phyloP scores from a whole-genome alignment of 2,888 invertebrate genomes.

The Glaucopsyche alexis region DNA sequence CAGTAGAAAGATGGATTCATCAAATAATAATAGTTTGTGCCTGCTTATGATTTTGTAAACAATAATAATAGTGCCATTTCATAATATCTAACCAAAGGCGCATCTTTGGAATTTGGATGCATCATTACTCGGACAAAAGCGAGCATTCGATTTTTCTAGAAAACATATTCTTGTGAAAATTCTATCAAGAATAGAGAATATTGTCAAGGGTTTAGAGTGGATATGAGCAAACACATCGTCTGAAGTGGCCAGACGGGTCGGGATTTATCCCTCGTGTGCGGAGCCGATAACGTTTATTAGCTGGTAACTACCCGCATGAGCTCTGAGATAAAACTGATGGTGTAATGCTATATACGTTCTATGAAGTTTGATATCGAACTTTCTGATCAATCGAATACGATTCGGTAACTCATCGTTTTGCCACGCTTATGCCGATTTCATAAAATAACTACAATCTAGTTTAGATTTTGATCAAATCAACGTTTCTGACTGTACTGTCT shows the following conservation, averaged over 20 bases:
- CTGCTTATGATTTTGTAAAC: too few relatives aligned
- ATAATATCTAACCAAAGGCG: too few relatives aligned
- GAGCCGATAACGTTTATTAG: neutral
- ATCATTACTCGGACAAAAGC: too few relatives aligned
- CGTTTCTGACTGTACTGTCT: too few relatives aligned
- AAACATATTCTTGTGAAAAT: neutral
- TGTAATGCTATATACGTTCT: neutral
- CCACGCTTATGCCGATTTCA: too few relatives aligned
- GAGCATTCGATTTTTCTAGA: neutral
- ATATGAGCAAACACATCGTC: neutral
- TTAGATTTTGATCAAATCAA: too few relatives aligned
- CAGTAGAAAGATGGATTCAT: too few relatives aligned
- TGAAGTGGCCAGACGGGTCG: neutral
- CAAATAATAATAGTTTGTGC: too few relatives aligned
- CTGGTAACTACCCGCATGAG: neutral
- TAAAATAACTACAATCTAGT: too few relatives aligned
- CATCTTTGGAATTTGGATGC: too few relatives aligned
- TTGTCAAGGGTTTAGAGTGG: neutral
- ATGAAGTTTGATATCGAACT: neutral
- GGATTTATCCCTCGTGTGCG: neutral
- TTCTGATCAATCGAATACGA: neutral
- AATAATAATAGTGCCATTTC: too few relatives aligned
- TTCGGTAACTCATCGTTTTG: neutral
- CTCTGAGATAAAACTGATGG: conserved; percentile 2
- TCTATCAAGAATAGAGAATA: neutral